These are phyloP conservation scores for Panopea generosa DNA, from an alignment of 2,888 invertebrate genomes.

Conservation along the genomic window DNA sequence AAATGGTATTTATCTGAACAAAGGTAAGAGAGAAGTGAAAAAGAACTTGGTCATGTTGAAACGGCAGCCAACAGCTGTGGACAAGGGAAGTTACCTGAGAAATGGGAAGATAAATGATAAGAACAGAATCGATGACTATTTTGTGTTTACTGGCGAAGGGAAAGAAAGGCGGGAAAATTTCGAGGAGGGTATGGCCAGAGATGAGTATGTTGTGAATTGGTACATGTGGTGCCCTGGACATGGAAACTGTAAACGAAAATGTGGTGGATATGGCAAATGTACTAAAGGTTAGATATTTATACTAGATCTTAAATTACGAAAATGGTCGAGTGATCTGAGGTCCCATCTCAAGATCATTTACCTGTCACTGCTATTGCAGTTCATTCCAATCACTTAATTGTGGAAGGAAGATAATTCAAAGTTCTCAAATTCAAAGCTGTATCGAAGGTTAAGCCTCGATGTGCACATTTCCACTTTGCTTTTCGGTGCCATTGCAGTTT, in stretches of 20 bases:
- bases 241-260: constrained; percentile 79
- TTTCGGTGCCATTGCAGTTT: no score
- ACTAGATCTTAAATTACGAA: no score
- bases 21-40: constrained; percentile 79
- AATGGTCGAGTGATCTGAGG: no score
- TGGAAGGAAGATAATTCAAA: no score
- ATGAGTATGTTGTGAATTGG: constrained; percentile 82
- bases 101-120: constrained; percentile 72
- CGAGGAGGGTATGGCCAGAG: constrained; percentile 64
- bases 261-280: constrained; percentile 80
- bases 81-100: constrained; percentile 76
- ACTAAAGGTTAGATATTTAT: no score
- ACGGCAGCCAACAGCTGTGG: constrained; percentile 70
- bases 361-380: no score
- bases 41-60: constrained; percentile 68
- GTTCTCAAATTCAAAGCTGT: no score
- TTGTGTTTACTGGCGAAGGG: constrained; percentile 76
- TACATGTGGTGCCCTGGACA: constrained; percentile 82
- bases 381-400: no score
- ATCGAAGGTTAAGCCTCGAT: no score
- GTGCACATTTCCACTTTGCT: no score
- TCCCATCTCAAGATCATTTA: no score
- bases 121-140: constrained; percentile 79
- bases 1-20: constrained; percentile 76
- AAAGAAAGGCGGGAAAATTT: constrained; percentile 62